A percentile compares a stretch with the other conserved stretches of the same genome.
phyloP scores from a whole-genome alignment of 2,113 vertebrate species.

The Paratilapia polleni region DNA sequence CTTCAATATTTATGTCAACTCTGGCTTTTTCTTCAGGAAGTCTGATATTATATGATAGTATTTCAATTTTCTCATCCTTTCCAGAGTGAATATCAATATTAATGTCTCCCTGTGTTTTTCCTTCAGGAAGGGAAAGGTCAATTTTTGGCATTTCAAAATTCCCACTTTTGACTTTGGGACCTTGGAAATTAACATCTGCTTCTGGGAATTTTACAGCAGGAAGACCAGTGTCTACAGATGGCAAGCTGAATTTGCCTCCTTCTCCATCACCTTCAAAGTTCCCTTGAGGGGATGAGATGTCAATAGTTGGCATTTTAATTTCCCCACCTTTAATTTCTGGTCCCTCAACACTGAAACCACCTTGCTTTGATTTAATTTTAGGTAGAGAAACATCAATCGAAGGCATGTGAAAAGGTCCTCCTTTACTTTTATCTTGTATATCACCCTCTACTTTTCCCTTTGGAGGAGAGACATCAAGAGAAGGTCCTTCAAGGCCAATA shows the following conservation, averaged over 20 bases:
- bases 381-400: constrained; percentile 58
- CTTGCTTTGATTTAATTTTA: constrained; percentile 40
- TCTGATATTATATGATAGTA: neutral
- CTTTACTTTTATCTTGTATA: constrained; percentile 45
- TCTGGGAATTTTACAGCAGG: constrained; percentile 57
- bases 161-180: constrained; percentile 46
- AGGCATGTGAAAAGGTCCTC: constrained; percentile 53
- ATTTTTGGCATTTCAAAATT: constrained; percentile 52
- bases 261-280: constrained; percentile 32
- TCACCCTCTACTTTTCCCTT: constrained; percentile 41
- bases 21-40: constrained; percentile 46
- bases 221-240: constrained; percentile 24
- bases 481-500: constrained; percentile 25
- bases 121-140: constrained; percentile 55
- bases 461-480: constrained; percentile 50
- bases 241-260: constrained; percentile 48
- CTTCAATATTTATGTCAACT: constrained; percentile 11
- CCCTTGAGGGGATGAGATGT: constrained; percentile 68
- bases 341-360: constrained; percentile 27
- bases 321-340: constrained; percentile 44
- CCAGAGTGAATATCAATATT: constrained; percentile 55
- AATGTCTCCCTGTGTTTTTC: constrained; percentile 46
- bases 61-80: constrained; percentile 57
- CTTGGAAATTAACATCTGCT: constrained; percentile 41
- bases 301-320: constrained; percentile 63